These are phyloP conservation scores for Apodemia mormo DNA, from an alignment of 2,888 invertebrate species.

Conservation along the genomic window DNA sequence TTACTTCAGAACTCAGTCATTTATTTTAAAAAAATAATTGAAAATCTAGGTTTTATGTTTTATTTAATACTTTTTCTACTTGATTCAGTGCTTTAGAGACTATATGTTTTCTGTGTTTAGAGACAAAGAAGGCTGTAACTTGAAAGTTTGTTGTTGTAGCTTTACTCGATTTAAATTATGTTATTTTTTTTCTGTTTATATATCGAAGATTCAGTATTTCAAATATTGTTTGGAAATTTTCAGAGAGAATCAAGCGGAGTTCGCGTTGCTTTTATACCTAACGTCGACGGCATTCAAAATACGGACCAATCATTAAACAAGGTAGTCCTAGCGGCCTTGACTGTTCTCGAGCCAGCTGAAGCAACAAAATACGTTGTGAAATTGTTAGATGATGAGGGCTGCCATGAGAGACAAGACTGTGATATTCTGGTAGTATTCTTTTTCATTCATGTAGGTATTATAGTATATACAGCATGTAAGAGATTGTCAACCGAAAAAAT, in stretches of 20 bases:
- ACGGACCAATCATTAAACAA: conserved; percentile 84
- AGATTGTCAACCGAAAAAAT: no score
- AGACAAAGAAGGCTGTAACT: no score
- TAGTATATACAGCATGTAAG: no score
- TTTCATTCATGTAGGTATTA: background rate
- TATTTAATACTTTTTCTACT: no score
- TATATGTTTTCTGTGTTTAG: no score
- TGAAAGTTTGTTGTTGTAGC: no score
- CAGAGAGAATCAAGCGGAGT: conserved; percentile 85
- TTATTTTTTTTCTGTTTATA: no score
- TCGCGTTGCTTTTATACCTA: conserved; percentile 88
- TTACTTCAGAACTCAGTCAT: no score
- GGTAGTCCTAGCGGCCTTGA: conserved; percentile 85
- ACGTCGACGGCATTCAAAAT: conserved; percentile 75
- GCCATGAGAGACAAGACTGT: conserved; percentile 74
- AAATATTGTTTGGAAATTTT: background rate
- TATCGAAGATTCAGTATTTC: background rate
- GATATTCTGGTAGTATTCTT: conserved; percentile 75
- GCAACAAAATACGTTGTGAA: conserved; percentile 82
- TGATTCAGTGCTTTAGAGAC: no score
- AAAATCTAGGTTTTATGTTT: no score
- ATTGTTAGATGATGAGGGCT: conserved; percentile 81
- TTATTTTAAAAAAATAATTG: no score
- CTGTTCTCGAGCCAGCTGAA: conserved; percentile 79
- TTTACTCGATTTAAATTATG: no score